Conservation (phyloP, 2,113 vertebrate genomes). For the Mugil cephalus region DNA sequence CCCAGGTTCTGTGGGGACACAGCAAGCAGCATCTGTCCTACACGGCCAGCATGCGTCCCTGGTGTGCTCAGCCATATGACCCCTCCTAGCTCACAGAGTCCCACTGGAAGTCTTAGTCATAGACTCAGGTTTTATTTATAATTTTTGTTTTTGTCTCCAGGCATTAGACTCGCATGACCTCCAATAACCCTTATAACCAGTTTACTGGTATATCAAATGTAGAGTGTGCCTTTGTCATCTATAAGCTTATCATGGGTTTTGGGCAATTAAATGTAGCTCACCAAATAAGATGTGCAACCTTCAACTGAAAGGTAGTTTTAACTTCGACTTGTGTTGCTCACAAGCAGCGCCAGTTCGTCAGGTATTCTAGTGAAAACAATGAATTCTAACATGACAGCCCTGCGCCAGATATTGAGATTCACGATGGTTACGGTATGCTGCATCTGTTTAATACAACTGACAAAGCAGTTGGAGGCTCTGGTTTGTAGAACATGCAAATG, state of each 20-base stretch:
- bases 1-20: constrained; percentile 45
- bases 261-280: too few species aligned
- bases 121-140: constrained; percentile 44
- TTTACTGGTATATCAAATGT: not conserved
- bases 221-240: not conserved
- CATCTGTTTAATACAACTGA: too few species aligned
- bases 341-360: too few species aligned
- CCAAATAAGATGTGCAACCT: too few species aligned
- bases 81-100: constrained; percentile 46
- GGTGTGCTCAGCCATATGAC: constrained; percentile 24
- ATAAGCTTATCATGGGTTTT: not conserved
- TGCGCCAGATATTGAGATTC: too few species aligned
- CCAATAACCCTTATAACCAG: not conserved
- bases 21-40: constrained; percentile 59
- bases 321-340: too few species aligned
- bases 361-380: too few species aligned
- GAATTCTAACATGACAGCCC: too few species aligned
- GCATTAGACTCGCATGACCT: constrained; percentile 2
- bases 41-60: constrained; percentile 43
- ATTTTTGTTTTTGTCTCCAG: constrained; percentile 12
- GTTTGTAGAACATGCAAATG: too few species aligned
- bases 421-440: too few species aligned
- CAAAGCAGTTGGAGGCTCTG: too few species aligned
- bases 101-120: constrained; percentile 53
- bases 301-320: too few species aligned